Conservation (phyloP, 2,888 invertebrate genomes). For the Oasisia sp. region DNA sequence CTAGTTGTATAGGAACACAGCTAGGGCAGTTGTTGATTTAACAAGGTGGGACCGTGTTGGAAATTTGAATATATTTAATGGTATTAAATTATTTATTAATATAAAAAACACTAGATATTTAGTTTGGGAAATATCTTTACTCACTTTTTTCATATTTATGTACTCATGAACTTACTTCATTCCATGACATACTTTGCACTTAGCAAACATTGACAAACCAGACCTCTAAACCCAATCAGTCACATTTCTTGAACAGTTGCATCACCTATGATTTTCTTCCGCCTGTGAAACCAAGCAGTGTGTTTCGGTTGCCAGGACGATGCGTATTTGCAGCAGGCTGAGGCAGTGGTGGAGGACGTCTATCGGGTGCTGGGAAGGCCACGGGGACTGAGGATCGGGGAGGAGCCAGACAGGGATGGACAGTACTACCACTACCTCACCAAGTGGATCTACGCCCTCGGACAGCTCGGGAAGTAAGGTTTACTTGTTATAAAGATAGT, state of each 20-base stretch:
- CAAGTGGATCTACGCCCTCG: slow-evolving; percentile 46
- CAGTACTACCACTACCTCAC: slow-evolving; percentile 46
- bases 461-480: slow-evolving; percentile 35
- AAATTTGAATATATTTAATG: too few species aligned
- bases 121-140: background rate
- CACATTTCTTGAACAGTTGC: too few species aligned
- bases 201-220: too few species aligned
- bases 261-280: too few species aligned
- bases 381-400: slow-evolving; percentile 37
- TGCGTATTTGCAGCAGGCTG: slow-evolving; percentile 37
- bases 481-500: background rate
- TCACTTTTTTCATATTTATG: too few species aligned
- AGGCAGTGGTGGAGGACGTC: slow-evolving; percentile 36
- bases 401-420: slow-evolving; percentile 34
- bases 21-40: too few species aligned
- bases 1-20: too few species aligned
- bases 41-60: too few species aligned
- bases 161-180: too few species aligned
- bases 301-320: slow-evolving; percentile 26
- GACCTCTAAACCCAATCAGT: too few species aligned
- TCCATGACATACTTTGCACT: too few species aligned
- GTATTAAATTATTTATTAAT: background rate
- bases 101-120: background rate
- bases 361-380: slow-evolving; percentile 39
- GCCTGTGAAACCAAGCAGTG: background rate